Base-by-base conservation (phyloP, 1,140 invertebrate genomes). In the Apolygus lucorum region DNA sequence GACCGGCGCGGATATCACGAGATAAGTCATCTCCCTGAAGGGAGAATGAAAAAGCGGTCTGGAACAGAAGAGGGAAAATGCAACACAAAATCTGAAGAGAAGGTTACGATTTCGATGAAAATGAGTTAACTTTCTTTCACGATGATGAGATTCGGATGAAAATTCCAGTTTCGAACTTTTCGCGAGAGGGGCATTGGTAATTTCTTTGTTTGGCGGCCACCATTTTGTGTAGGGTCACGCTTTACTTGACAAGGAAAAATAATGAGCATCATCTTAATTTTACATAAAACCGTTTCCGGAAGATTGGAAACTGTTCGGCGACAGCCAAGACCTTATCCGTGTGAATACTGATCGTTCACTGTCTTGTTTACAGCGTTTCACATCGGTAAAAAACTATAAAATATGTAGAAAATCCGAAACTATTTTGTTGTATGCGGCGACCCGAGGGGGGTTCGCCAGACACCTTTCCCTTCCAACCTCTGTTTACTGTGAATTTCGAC, bases 121-220 rank as follows among this genome's bases (percentile, higher is more conserved):
- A n/a, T n/a, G n/a, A n/a, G n/a, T n/a, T n/a, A n/a, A n/a, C n/a
- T n/a, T n/a, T n/a, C n/a, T n/a, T n/a, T n/a, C n/a, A n/a, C n/a
- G n/a, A n/a, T n/a, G n/a, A n/a, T n/a, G n/a, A n/a, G n/a, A n/a
- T n/a, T n/a, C n/a, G n/a, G n/a, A n/a, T n/a, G n/a, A n/a, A n/a
- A n/a, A n/a, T n/a, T n/a, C n/a, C n/a, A n/a, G n/a, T n/a, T n/a
- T n/a, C n/a, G 22, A 13, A 52, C 34, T 52, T 26, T 59, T 52
- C 42, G 28, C 49, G 42, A 42, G 17, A 11, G 21, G 28, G 66
- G n/a, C n/a, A 49, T 21, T 52, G 82, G 81, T 81, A 83, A 84
- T 84, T 80, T 82, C 82, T 84, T 84, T 85, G 84, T 85, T 85
- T 85, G 83, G 83, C 82, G 83, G 82, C 85, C 83, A 84, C 85